Conservation (phyloP, 2,888 invertebrate genomes). For the Stenchaetothrips biformis region DNA sequence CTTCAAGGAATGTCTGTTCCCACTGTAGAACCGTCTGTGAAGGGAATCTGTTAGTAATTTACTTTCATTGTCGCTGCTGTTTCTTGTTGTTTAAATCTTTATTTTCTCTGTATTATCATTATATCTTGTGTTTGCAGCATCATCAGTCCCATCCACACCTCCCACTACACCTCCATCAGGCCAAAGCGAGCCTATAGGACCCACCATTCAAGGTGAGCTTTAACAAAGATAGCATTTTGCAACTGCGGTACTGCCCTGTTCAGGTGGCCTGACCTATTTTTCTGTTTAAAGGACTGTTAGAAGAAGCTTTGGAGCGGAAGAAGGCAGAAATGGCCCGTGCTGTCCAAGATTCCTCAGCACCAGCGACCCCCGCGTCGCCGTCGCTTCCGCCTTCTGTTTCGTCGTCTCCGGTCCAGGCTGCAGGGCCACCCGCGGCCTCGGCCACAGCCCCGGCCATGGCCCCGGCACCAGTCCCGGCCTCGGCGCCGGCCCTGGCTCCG, state of each 20-base stretch:
- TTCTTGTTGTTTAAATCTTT: no score
- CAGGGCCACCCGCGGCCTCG: slow-evolving; percentile 53
- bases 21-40: background rate
- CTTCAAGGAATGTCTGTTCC: background rate
- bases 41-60: background rate
- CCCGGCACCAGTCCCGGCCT: background rate
- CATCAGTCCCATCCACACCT: slow-evolving; percentile 22
- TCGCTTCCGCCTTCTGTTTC: no score
- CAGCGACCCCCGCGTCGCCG: no score
- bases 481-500: background rate
- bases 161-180: slow-evolving; percentile 22
- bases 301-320: slow-evolving; percentile 6
- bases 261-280: background rate
- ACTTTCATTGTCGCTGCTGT: no score
- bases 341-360: background rate
- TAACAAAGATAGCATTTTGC: background rate
- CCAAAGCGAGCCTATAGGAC: background rate
- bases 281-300: background rate
- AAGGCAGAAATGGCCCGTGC: slow-evolving; percentile 24
- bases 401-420: slow-evolving; percentile 50
- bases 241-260: background rate
- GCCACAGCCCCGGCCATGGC: no score
- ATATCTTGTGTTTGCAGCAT: background rate
- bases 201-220: background rate
- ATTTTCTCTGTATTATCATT: background rate